Base-by-base conservation (phyloP, 2,888 invertebrate genomes). In the Pristionchus japonicus region DNA sequence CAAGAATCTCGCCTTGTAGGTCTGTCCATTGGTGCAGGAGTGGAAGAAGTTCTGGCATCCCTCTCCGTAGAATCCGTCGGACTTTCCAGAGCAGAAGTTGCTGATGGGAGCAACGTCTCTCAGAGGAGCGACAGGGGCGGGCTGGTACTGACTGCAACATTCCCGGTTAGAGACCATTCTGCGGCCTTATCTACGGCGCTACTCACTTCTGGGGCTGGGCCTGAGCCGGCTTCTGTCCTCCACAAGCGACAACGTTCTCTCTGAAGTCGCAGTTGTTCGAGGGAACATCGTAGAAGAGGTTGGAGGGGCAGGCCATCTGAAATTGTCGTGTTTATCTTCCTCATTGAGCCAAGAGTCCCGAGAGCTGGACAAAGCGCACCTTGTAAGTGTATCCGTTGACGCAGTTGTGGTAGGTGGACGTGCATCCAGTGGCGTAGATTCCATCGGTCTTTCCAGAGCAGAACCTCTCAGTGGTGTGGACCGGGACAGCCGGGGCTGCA, bases 31-130 rank as follows among this genome's bases (percentile, higher is more conserved):
- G 23, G 27, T 31, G 37, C 80, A 87, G 34, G 37, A 27, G 61
- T 87, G 70, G 87, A 87, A 87, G 74, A 47, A 67, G 37, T 49
- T 70, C 37, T 47, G 70, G n/a, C 86, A 86, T 67, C 86, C 86
- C 20, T 27, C n/a, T 27, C 67, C 86, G 74, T 86, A 74, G 74
- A 86, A 86, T 57, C 86, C 86, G 20, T 86, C 74, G 23, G 47
- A 20, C 64, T 64, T 61, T 64, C 85, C 67, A 40, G n/a, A 6
- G n/a, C 85, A 85, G 64, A 85, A 85, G 23, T 34, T 85, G 57
- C 37, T 37, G 27, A 13, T 27, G 61, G 34, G 61, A 9, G 40
- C 85, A 40, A 57, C 57, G 84, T 37, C 40, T 34, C 43, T n/a
- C 37, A 43, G 7, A 17, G 84, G 40, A 23, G 57, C 17, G 23